Evolutionary conservation across 30 jellyfish, hydroid and myxozoan genomes (phyloP).

Genomic region (Phacellophora camtschatica): DNA sequence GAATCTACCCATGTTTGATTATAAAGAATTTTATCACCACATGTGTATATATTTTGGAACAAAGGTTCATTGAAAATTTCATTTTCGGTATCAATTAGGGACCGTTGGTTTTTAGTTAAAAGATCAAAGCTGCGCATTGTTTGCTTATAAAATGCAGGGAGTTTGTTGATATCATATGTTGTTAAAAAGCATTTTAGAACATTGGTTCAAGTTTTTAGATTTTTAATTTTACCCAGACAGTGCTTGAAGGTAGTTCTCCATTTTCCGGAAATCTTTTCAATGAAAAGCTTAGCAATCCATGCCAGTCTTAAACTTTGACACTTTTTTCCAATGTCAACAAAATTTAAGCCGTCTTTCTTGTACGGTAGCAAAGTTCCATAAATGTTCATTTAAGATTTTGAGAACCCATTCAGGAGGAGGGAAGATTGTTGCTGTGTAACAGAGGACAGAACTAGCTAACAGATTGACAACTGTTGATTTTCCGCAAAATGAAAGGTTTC

Average conservation of each 20-base stretch:
- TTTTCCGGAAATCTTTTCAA: neutral
- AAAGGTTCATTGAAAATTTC: neutral
- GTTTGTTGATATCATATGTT: neutral
- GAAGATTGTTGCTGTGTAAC: slow-evolving; percentile 11
- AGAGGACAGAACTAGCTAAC: slow-evolving; percentile 18
- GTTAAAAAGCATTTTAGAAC: neutral
- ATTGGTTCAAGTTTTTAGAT: neutral
- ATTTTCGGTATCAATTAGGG: neutral
- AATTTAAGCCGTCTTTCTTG: slow-evolving; percentile 15
- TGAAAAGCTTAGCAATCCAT: slow-evolving; percentile 25
- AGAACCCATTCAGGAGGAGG: slow-evolving; percentile 2
- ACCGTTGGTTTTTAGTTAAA: neutral
- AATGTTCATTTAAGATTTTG: neutral
- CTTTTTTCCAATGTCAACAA: neutral
- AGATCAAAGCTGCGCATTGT: neutral
- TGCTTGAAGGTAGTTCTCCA: neutral
- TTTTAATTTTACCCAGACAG: neutral
- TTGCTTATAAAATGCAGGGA: neutral
- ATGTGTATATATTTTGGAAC: neutral
- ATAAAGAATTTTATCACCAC: neutral
- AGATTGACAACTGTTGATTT: neutral
- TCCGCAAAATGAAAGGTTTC: slow-evolving; percentile 12
- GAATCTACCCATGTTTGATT: neutral
- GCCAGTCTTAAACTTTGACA: neutral
- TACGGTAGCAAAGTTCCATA: slow-evolving; percentile 35